These are phyloP conservation scores for Turdus rufiventris DNA, from an alignment of 2,113 vertebrate species.

Conservation along the genomic window DNA sequence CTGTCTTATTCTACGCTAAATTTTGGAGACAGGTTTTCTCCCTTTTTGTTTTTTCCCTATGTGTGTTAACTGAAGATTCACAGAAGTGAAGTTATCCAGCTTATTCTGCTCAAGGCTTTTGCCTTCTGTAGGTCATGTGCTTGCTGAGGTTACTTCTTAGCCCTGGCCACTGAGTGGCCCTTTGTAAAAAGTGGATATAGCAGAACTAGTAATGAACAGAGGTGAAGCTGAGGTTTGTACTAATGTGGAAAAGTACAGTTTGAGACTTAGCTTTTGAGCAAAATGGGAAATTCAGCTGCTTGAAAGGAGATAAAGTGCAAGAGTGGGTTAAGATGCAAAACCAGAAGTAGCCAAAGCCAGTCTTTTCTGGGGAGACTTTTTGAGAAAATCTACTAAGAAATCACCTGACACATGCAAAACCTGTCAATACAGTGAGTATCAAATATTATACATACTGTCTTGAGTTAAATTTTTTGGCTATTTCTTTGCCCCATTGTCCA, in stretches of 20 bases:
- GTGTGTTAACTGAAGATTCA: not conserved
- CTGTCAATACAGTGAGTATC: not conserved
- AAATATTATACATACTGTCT: not conserved
- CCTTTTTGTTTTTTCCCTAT: fast-evolving
- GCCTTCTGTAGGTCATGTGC: not conserved
- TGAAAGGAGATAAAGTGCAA: not conserved
- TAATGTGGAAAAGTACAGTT: not conserved
- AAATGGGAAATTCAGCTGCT: not conserved
- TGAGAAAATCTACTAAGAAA: not conserved
- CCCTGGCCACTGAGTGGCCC: not conserved
- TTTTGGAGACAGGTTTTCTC: not conserved
- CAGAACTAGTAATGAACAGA: not conserved
- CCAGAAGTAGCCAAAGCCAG: not conserved
- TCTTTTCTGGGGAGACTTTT: not conserved
- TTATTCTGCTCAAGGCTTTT: not conserved
- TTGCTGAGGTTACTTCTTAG: not conserved
- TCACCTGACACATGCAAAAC: not conserved
- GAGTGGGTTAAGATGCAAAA: not conserved
- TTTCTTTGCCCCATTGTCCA: not conserved
- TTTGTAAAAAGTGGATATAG: not conserved
- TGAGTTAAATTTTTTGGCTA: not conserved
- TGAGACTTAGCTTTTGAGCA: not conserved
- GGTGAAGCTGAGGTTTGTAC: not conserved
- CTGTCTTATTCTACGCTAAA: not conserved
- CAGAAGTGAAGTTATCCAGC: not conserved